Evolutionary conservation across 1,140 invertebrate species (phyloP).

Genomic region (Danaus plexippus): DNA sequence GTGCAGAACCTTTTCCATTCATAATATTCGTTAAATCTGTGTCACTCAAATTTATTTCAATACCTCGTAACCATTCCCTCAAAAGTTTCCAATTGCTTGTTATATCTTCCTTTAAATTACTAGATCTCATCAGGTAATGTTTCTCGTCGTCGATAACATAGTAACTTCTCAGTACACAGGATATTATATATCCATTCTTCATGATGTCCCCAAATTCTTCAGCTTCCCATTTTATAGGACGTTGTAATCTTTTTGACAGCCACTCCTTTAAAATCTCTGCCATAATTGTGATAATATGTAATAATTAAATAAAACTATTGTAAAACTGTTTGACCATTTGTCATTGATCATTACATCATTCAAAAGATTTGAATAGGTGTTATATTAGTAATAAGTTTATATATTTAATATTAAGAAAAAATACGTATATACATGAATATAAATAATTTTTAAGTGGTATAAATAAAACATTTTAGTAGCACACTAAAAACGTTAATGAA

Average conservation of each 20-base stretch:
- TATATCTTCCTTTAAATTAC: conserved; percentile 56
- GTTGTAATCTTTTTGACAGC: conserved; percentile 49
- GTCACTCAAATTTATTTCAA: conserved; percentile 67
- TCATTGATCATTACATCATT: too few relatives aligned
- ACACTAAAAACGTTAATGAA: too few relatives aligned
- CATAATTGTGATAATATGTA: conserved; percentile 25
- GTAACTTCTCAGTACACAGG: conserved; percentile 49
- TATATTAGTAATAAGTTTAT: too few relatives aligned
- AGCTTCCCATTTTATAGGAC: conserved; percentile 49
- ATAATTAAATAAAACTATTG: too few relatives aligned
- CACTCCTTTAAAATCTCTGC: conserved; percentile 64
- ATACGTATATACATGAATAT: too few relatives aligned
- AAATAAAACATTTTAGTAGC: too few relatives aligned
- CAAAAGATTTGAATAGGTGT: too few relatives aligned
- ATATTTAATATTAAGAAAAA: too few relatives aligned
- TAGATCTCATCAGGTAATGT: conserved; percentile 45
- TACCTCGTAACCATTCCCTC: conserved; percentile 62
- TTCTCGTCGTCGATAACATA: conserved; percentile 56
- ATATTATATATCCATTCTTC: conserved; percentile 56
- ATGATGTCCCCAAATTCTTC: conserved; percentile 58
- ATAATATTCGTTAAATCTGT: conserved; percentile 67
- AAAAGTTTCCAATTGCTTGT: conserved; percentile 71
- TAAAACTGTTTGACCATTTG: too few relatives aligned
- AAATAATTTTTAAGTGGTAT: too few relatives aligned
- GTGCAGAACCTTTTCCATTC: conserved; percentile 62